Evolutionary conservation across 2,113 vertebrate species (phyloP).

Genomic region (Indri indri): DNA sequence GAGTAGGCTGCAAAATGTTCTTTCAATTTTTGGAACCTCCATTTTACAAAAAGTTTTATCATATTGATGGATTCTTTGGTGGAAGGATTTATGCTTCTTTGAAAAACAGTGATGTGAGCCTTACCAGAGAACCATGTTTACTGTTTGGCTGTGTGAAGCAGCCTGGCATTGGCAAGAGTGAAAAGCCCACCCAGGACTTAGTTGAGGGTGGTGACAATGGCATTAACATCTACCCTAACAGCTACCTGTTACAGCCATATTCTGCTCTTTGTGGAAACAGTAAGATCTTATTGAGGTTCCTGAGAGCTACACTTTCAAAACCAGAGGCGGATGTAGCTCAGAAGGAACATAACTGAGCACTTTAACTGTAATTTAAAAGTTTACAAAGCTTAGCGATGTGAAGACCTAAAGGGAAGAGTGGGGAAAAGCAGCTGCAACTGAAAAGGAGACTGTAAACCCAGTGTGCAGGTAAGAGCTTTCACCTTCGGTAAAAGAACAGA

Average conservation of each 20-base stretch:
- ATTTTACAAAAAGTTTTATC: not conserved
- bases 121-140: not conserved
- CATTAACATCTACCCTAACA: not conserved
- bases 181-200: not conserved
- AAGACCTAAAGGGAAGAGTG: not conserved
- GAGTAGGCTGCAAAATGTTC: not conserved
- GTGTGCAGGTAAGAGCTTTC: not conserved
- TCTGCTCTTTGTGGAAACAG: not conserved
- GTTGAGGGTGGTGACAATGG: not conserved
- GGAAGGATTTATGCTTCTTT: not conserved
- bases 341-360: slow-evolving; percentile 34
- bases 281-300: not conserved
- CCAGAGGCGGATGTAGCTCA: not conserved
- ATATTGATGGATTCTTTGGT: not conserved
- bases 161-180: not conserved
- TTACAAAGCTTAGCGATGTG: slow-evolving; percentile 54
- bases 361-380: slow-evolving; percentile 38
- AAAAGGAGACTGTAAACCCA: not conserved
- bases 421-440: not conserved
- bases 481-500: not conserved
- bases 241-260: not conserved
- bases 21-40: not conserved
- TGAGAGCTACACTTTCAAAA: not conserved
- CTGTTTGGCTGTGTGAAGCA: not conserved
- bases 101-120: not conserved